Evolutionary conservation across 2,797 vertebrate species (phyloP), one percentile per base, ranked within the genome.

Genomic region (Tragelaphus eurycerus): DNA sequence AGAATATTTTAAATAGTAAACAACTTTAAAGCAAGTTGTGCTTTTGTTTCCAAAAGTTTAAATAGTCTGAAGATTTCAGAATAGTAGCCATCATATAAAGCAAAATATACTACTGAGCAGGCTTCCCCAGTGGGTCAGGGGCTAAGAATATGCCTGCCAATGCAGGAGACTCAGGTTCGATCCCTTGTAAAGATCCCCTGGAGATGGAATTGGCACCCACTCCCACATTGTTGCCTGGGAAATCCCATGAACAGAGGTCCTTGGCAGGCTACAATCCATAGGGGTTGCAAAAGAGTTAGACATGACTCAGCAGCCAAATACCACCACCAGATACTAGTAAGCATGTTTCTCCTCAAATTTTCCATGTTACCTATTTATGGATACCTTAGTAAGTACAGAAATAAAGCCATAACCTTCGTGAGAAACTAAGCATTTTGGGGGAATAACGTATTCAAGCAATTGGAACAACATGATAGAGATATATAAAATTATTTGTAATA

Each of bases 41-140:
- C 4, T 76, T 96, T 93, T 91, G 17, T 86, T 92, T 92, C 50
- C 57, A 88, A 89, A 95, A 34, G n/a, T 67, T 67, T 34, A 67
- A 67, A 4, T 34, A 93, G 12, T 86, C 12, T 94, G 11, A 96
- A 93, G 88, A 34, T 96, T 91, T 90, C 54, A 86, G 81, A 88
- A 86, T 86, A n/a, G 71, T 59, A 93, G 3, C 9, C 67, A 38
- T 54, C n/a, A 54, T 38, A 38, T 11, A 86, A 83, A 71, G 55
- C 64, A 93, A 76, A 93, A 55, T 59, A 71, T 38, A 3, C n/a
- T 71, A 12, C n/a, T 12, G 21, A 71, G 19, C n/a, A 71, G n/a
- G 19, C 64, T 71, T 71, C 1, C 9, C 17, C 17, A 71, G n/a
- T 71, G 64, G 10, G 19, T 71, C 64, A 38, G 64, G 0, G 0